A percentile compares a stretch with the other conserved stretches of the same genome.
phyloP scores from a whole-genome alignment of 2,888 invertebrate species.

The Plagodis pulveraria region DNA sequence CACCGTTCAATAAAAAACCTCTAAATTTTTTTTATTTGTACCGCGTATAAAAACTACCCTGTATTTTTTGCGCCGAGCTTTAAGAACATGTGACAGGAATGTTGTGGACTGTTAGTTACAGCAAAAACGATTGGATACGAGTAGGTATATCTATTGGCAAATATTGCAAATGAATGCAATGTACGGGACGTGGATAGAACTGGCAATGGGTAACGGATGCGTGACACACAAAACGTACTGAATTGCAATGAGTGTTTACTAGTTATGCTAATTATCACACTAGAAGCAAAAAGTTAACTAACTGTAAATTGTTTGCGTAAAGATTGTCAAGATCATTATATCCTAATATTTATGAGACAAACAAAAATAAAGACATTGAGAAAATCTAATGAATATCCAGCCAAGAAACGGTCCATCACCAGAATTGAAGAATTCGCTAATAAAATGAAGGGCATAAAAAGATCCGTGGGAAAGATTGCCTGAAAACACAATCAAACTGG shows the following conservation, averaged over 20 bases:
- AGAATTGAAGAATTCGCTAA: too few relatives aligned
- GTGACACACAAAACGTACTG: constrained; percentile 42
- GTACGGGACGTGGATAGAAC: constrained; percentile 42
- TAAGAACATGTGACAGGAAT: constrained; percentile 11
- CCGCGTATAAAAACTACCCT: neutral
- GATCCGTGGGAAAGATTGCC: constrained; percentile 38
- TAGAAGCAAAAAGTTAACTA: constrained; percentile 2
- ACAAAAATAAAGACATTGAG: too few relatives aligned
- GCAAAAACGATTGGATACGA: neutral
- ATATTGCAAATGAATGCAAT: constrained; percentile 27
- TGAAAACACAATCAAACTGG: constrained; percentile 64
- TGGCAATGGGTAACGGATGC: constrained; percentile 45
- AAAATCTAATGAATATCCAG: too few relatives aligned
- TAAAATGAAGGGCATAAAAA: constrained; percentile 3
- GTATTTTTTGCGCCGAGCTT: constrained; percentile 10
- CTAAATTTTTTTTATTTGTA: neutral
- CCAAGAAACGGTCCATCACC: too few relatives aligned
- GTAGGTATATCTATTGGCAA: constrained; percentile 1
- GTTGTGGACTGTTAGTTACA: neutral
- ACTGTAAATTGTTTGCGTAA: neutral
- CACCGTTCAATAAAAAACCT: constrained; percentile 13
- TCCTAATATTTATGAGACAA: too few relatives aligned
- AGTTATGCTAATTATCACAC: constrained; percentile 34
- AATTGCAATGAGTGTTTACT: constrained; percentile 41
- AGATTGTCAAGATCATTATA: too few relatives aligned